phyloP scores from a whole-genome alignment of 2,113 vertebrate genomes.

The Otolemur garnettii region DNA sequence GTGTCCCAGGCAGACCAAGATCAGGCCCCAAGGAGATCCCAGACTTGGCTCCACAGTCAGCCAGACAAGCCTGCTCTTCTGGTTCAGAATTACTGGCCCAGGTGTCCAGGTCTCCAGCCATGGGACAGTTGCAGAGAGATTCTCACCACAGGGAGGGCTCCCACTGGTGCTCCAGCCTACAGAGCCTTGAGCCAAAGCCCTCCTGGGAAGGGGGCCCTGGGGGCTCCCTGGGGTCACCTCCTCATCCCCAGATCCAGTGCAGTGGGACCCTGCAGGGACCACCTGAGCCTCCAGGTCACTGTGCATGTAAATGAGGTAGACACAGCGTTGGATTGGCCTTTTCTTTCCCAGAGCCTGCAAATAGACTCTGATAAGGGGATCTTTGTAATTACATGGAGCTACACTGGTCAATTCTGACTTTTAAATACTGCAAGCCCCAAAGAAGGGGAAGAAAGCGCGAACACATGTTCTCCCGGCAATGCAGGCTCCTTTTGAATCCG shows the following conservation, averaged over 20 bases:
- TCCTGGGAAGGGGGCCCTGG: accelerated
- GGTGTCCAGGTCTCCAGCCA: not conserved
- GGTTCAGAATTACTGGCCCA: not conserved
- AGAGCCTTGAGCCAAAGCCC: not conserved
- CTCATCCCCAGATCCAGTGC: not conserved
- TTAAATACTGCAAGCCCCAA: slow-evolving; percentile 88
- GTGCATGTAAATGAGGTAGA: slow-evolving; percentile 93
- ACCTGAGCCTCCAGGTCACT: slow-evolving; percentile 90
- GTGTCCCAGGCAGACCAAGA: too few relatives aligned
- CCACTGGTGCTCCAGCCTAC: accelerated
- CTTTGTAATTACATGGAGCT: slow-evolving; percentile 94
- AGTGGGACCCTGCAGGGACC: slow-evolving; percentile 88
- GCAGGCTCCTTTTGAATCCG: slow-evolving; percentile 88
- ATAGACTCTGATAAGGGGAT: slow-evolving; percentile 93
- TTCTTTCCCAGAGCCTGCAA: slow-evolving; percentile 91
- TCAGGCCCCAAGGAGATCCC: not conserved
- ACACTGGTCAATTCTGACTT: slow-evolving; percentile 93
- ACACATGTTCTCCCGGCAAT: slow-evolving; percentile 89
- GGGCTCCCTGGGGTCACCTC: too few relatives aligned
- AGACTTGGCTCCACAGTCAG: accelerated
- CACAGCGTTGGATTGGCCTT: slow-evolving; percentile 88
- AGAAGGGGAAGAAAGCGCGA: slow-evolving; percentile 85
- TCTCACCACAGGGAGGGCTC: accelerated
- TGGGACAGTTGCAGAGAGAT: not conserved
- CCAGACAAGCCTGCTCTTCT: not conserved